phyloP scores from a whole-genome alignment of 2,888 invertebrate species.

The Ptychoptera contaminata region DNA sequence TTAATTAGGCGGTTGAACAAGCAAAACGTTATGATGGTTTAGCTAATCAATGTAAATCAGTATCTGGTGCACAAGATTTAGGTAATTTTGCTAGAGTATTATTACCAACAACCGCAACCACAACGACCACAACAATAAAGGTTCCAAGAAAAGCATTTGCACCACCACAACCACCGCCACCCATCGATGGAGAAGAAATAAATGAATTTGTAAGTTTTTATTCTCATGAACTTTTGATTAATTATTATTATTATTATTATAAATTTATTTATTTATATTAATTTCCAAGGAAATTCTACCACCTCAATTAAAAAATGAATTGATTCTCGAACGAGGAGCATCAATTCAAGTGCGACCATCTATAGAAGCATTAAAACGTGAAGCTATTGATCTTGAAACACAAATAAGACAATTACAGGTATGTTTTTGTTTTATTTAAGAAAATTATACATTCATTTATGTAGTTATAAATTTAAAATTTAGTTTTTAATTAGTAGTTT shows the following conservation, averaged over 20 bases:
- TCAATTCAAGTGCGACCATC: constrained; percentile 55
- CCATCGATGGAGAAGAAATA: constrained; percentile 29
- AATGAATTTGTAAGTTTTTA: constrained; percentile 31
- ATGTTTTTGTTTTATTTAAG: constrained; percentile 3
- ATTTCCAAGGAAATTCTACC: constrained; percentile 45
- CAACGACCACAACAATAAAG: constrained; percentile 32
- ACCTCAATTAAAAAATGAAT: constrained; percentile 65
- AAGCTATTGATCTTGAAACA: constrained; percentile 66
- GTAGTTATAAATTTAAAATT: not conserved
- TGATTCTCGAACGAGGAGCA: constrained; percentile 64
- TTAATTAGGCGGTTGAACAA: constrained; percentile 58
- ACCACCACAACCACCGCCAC: constrained; percentile 49
- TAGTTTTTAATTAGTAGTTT: not conserved
- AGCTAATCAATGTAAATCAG: constrained; percentile 57
- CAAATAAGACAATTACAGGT: constrained; percentile 74
- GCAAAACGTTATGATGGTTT: constrained; percentile 69
- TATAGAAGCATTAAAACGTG: constrained; percentile 65
- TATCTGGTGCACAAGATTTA: constrained; percentile 37
- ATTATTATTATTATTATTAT: not conserved
- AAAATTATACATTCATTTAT: not conserved
- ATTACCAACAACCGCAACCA: constrained; percentile 27
- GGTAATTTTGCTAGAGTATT: constrained; percentile 60
- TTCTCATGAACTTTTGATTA: not conserved
- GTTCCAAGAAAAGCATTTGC: constrained; percentile 36
- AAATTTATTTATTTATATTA: not conserved